Evolutionary conservation across 2,113 vertebrate genomes (phyloP).

Genomic region (Corythaixoides concolor): DNA sequence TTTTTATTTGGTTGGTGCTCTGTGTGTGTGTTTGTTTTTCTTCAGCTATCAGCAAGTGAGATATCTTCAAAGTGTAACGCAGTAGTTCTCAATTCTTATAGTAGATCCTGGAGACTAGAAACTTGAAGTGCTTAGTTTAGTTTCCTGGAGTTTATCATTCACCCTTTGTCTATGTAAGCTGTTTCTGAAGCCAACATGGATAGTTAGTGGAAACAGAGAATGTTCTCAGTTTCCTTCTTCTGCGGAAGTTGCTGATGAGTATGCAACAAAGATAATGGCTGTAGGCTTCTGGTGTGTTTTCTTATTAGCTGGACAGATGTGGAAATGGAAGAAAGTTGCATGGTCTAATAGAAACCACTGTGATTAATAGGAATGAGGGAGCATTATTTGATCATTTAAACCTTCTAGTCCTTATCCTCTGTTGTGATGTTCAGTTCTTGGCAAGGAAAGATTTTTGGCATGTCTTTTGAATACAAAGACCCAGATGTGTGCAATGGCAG

Average conservation of each 20-base stretch:
- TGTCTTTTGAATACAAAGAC: background rate
- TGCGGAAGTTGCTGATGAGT: background rate
- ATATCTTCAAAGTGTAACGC: background rate
- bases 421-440: background rate
- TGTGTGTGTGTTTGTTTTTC: background rate
- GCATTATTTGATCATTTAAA: background rate
- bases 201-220: background rate
- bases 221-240: background rate
- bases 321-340: background rate
- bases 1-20: background rate
- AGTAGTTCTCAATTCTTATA: background rate
- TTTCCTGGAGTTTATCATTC: background rate
- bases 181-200: background rate
- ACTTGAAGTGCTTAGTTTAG: background rate
- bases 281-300: background rate
- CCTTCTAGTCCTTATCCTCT: background rate
- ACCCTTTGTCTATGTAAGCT: background rate
- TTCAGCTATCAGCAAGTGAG: background rate
- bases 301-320: background rate
- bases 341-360: background rate
- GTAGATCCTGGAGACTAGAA: background rate
- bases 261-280: background rate
- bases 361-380: background rate
- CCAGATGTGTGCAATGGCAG: background rate
- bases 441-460: background rate